A percentile compares a stretch with the other conserved stretches of the same genome.
These are phyloP conservation scores for Gambelia wislizenii DNA, from an alignment of 2,797 vertebrate species.

Conservation along the genomic window DNA sequence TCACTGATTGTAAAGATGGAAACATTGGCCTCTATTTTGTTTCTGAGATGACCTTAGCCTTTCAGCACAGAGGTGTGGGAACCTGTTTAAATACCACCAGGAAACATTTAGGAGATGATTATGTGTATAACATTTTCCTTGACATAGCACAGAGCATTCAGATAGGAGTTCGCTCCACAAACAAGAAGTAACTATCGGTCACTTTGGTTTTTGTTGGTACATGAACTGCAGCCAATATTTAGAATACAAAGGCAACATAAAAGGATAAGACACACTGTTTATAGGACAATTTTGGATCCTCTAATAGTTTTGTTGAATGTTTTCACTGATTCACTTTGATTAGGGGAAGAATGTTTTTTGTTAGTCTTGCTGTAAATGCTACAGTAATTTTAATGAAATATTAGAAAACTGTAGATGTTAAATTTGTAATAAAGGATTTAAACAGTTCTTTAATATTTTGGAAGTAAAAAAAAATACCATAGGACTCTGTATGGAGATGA, in stretches of 20 bases:
- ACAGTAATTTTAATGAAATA: background rate
- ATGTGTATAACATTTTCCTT: constrained; percentile 30
- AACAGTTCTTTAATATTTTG: background rate
- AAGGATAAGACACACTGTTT: background rate
- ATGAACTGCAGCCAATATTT: constrained; percentile 18
- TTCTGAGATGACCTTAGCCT: constrained; percentile 42
- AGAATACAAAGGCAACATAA: constrained; percentile 15
- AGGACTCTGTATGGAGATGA: background rate
- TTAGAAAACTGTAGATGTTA: background rate
- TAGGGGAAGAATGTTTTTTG: background rate
- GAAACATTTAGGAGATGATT: constrained; percentile 34
- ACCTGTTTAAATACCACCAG: constrained; percentile 18
- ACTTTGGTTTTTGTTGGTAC: constrained; percentile 28
- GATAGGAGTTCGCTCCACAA: constrained; percentile 19
- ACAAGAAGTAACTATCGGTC: background rate
- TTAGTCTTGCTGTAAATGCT: background rate
- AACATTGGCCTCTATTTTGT: constrained; percentile 48
- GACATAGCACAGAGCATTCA: constrained; percentile 25
- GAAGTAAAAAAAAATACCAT: background rate
- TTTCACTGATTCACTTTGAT: background rate
- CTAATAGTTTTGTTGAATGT: background rate
- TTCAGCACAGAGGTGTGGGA: constrained; percentile 17
- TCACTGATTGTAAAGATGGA: constrained; percentile 40
- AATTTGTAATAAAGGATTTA: background rate
- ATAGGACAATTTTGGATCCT: background rate